Conservation (phyloP, 37 sponge, comb jelly and placozoan species). For the Oopsacas minuta region DNA sequence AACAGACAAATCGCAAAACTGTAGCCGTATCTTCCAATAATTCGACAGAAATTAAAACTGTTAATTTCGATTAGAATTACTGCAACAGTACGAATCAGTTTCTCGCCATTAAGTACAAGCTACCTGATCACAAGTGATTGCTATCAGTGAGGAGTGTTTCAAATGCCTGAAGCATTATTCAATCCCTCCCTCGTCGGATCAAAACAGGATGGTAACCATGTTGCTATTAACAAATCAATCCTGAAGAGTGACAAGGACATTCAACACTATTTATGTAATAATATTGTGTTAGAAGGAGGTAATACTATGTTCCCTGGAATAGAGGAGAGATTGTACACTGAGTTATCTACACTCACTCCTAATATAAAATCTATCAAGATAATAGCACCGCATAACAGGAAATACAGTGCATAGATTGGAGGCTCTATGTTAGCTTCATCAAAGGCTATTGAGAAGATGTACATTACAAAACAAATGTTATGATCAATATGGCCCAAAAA, state of each 20-base stretch:
- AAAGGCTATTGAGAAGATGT: background rate
- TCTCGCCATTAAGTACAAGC: too few species aligned
- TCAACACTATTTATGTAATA: background rate
- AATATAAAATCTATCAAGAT: background rate
- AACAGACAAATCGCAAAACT: too few species aligned
- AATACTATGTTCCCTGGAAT: background rate
- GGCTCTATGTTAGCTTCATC: background rate
- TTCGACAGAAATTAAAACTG: too few species aligned
- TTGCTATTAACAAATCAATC: background rate
- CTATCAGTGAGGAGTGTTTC: background rate
- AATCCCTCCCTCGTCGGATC: background rate
- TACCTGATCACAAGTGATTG: background rate
- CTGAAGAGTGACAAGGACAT: background rate
- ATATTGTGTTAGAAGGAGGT: background rate
- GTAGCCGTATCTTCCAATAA: too few species aligned
- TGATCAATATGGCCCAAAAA: background rate
- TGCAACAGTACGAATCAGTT: too few species aligned
- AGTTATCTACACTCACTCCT: background rate
- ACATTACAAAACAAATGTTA: background rate
- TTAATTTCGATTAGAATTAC: too few species aligned
- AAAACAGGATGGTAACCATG: background rate
- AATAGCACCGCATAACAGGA: background rate
- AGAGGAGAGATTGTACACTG: background rate
- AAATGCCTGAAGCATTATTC: background rate
- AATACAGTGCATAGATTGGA: background rate